Conservation (phyloP, 2,797 vertebrate species). For the Columba guinea region DNA sequence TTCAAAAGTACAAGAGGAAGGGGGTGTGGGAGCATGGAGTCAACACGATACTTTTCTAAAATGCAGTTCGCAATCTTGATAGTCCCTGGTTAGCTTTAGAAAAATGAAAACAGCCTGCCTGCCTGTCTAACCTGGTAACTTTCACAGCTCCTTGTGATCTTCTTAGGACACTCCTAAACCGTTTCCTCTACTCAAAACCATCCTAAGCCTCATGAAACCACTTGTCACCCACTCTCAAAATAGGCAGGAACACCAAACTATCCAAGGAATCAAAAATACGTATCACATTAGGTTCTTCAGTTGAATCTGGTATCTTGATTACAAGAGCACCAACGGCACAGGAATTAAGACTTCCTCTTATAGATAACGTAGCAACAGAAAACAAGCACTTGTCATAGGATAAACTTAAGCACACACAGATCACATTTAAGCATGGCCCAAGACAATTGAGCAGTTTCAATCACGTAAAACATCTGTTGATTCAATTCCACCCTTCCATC, state of each 20-base stretch:
- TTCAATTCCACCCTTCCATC: not conserved
- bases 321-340: no score
- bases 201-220: not conserved
- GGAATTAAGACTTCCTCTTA: no score
- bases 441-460: not conserved
- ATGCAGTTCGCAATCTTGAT: not conserved
- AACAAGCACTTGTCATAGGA: not conserved
- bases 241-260: not conserved
- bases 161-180: not conserved
- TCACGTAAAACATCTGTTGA: not conserved
- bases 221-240: not conserved
- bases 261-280: not conserved
- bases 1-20: not conserved
- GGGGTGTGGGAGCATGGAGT: rapidly evolving
- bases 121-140: not conserved
- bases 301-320: no score
- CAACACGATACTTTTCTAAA: not conserved
- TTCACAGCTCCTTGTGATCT: not conserved
- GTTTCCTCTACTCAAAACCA: not conserved
- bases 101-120: not conserved
- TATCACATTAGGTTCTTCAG: no score
- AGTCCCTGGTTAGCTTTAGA: not conserved
- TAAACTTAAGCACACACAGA: not conserved
- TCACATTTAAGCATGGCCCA: not conserved
- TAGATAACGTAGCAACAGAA: no score